Evolutionary conservation across 2,888 invertebrate genomes (phyloP).

Genomic region (Lasiommata megera): DNA sequence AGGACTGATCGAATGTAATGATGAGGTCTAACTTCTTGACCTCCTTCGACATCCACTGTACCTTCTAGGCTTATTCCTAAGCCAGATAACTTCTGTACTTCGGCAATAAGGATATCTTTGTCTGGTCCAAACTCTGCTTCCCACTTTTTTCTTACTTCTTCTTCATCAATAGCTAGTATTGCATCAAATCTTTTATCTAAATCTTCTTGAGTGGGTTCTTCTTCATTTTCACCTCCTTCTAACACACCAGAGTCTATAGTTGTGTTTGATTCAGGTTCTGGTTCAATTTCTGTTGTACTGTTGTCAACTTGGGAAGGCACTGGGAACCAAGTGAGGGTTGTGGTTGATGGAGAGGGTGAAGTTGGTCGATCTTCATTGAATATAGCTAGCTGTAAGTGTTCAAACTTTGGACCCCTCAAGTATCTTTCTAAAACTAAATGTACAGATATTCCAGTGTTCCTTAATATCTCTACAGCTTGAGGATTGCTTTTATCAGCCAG

Average conservation of each 20-base stretch:
- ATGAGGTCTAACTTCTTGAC: slow-evolving; percentile 98
- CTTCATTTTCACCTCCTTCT: slow-evolving; percentile 76
- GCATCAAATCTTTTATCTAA: slow-evolving; percentile 77
- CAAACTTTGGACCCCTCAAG: slow-evolving; percentile 95
- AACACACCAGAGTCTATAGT: slow-evolving; percentile 89
- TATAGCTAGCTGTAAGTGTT: slow-evolving; percentile 94
- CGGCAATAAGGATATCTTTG: slow-evolving; percentile 94
- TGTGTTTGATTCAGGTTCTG: slow-evolving; percentile 90
- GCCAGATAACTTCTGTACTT: slow-evolving; percentile 95
- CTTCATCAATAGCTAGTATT: slow-evolving; percentile 76
- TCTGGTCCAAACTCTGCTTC: slow-evolving; percentile 89
- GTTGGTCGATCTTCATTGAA: slow-evolving; percentile 80
- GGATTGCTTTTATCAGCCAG: slow-evolving; percentile 97
- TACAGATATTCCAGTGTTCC: slow-evolving; percentile 96
- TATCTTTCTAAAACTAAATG: slow-evolving; percentile 95
- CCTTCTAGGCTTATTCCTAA: slow-evolving; percentile 98
- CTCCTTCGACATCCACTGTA: slow-evolving; percentile 98
- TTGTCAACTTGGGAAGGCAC: slow-evolving; percentile 85
- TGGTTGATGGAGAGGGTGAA: slow-evolving; percentile 88
- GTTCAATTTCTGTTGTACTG: slow-evolving; percentile 84
- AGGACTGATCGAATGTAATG: slow-evolving; percentile 98
- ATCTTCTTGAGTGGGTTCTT: slow-evolving; percentile 77
- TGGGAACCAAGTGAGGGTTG: slow-evolving; percentile 92
- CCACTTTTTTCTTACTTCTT: slow-evolving; percentile 90
- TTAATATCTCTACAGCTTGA: slow-evolving; percentile 96